Base-by-base conservation (phyloP, 2,797 vertebrate species). In the Neoniphon sammara region DNA sequence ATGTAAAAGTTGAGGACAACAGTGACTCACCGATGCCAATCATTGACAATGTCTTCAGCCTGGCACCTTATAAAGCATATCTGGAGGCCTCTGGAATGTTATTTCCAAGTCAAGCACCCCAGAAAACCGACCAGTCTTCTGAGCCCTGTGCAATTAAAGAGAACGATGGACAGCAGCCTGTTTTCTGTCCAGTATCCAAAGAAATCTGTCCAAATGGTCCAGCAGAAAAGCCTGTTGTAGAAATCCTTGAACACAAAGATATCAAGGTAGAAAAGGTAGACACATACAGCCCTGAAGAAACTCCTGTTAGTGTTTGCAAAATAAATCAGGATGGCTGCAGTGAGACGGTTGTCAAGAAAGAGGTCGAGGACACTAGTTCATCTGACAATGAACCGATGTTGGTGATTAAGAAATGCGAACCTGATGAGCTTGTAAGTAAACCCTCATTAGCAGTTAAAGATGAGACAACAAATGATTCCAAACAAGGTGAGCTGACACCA, bases 21-120 rank as follows among this genome's bases (percentile, higher is more conserved):
- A 78, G 89, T 0, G 56, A 82, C 5, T 97, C 94, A 7, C 96
- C 95, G 0, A 97, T 99, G 98, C 97, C 97, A 0, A 87, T 98
- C 36, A 99, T 99, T 62, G 94, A 97, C 85, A 96, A 92, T 0
- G 97, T 98, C 49, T 99, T 98, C 83, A 98, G 97, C 78, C 87
- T 99, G 89, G 98, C 97, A 0, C 96, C 96, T 2, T 97, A 96
- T 85, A 93, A 87, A 54, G 89, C 92, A 2, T 95, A 94, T 84
- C 83, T 97, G 60, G 94, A 95, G 73, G 88, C 84, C 7, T 73
- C 91, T 0, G 89, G 87, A 23, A 58, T 84, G 67, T 62, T 91
- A 46, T 74, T 80, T 66, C 34, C 83, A 46, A 69, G 56, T 34
- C 82, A 59, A 65, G 49, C 61, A 23, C 70, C 60, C 59, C 70